phyloP scores from a whole-genome alignment of 2,888 invertebrate genomes.

The Ichneumon xanthorius region DNA sequence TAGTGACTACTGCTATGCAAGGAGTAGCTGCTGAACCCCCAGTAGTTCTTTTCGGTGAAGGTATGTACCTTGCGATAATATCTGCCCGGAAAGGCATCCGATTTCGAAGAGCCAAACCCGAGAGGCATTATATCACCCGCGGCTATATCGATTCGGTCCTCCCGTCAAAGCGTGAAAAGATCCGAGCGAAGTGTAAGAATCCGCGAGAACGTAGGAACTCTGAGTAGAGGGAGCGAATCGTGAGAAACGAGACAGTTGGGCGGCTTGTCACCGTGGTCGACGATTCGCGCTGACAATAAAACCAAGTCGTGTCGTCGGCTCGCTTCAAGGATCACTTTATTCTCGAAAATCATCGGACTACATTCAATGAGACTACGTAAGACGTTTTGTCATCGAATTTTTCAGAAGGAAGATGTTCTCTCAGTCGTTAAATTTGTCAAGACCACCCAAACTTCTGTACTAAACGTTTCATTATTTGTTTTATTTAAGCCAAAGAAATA shows the following conservation, averaged over 20 bases:
- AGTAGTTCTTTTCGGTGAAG: too few species aligned
- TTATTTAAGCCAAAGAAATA: neutral
- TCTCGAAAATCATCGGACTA: slow-evolving; percentile 44
- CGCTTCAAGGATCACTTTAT: slow-evolving; percentile 66
- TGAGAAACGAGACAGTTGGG: slow-evolving; percentile 81
- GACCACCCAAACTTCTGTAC: neutral
- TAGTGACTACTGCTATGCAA: too few species aligned
- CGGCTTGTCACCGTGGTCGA: slow-evolving; percentile 80
- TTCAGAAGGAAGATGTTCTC: neutral
- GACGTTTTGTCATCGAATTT: neutral
- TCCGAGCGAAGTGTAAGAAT: slow-evolving; percentile 69
- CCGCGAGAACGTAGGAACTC: slow-evolving; percentile 70
- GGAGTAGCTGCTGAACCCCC: too few species aligned
- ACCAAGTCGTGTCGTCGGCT: slow-evolving; percentile 77
- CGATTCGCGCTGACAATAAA: slow-evolving; percentile 81
- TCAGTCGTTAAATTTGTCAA: neutral
- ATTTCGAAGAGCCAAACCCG: slow-evolving; percentile 35
- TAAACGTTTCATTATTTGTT: neutral
- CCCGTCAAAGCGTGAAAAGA: slow-evolving; percentile 67
- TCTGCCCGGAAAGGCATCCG: slow-evolving; percentile 27
- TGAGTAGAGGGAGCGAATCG: slow-evolving; percentile 75
- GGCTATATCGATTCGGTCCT: slow-evolving; percentile 60
- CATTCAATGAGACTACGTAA: neutral
- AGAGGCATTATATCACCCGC: slow-evolving; percentile 25
- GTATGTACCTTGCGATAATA: slow-evolving; percentile 19